A percentile compares a stretch with the other conserved stretches of the same genome.
Conservation (phyloP, 2,888 invertebrate species). For the Heliconius charithonia region DNA sequence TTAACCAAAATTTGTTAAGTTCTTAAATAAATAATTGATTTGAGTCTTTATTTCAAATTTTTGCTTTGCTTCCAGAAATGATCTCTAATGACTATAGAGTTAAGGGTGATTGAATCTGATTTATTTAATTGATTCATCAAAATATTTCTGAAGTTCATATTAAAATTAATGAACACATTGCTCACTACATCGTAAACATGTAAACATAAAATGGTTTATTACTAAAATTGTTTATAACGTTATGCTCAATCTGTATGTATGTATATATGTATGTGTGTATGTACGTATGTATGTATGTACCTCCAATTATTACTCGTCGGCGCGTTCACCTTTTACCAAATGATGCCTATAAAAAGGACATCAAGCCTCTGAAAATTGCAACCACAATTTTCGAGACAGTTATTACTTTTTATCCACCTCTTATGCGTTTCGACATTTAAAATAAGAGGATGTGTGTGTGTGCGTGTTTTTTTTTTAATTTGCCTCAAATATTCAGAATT, state of each 20-base stretch:
- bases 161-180: constrained; percentile 16
- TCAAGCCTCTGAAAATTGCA: constrained; percentile 68
- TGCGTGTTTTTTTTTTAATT: constrained; percentile 28
- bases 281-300: constrained; percentile 22
- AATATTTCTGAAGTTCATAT: constrained; percentile 2
- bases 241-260: constrained; percentile 18
- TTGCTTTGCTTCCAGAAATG: not conserved
- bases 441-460: constrained; percentile 44
- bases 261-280: too few species aligned
- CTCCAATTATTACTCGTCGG: constrained; percentile 34
- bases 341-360: constrained; percentile 58
- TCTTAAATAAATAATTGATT: too few species aligned
- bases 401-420: constrained; percentile 69
- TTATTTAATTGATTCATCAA: constrained; percentile 10
- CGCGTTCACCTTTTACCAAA: constrained; percentile 43
- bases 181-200: constrained; percentile 14
- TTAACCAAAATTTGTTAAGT: too few species aligned
- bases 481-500: constrained; percentile 4
- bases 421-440: constrained; percentile 56
- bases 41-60: not conserved
- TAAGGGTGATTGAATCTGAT: not conserved
- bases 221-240: constrained; percentile 34
- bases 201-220: constrained; percentile 35
- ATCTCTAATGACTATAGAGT: not conserved
- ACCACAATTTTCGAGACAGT: constrained; percentile 66